Evolutionary conservation across 2,797 vertebrate genomes (phyloP), one percentile per base, ranked within the genome.

Genomic region (Chelonia mydas): DNA sequence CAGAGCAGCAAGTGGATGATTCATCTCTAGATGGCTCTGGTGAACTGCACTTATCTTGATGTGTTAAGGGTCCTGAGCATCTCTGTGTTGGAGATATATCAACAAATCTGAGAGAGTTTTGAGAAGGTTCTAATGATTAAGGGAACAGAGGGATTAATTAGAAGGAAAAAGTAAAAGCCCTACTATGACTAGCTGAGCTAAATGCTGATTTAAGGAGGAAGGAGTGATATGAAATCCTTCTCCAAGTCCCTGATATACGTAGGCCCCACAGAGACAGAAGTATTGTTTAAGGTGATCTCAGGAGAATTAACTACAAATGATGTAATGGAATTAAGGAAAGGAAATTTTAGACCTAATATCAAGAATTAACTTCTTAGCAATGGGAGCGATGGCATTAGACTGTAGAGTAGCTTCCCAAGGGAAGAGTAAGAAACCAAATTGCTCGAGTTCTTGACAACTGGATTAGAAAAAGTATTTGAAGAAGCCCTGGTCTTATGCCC

Each of bases 1-100:
- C 93, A 95, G 94, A 95, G 86, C 47, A 90, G 82, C 94, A 89
- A 96, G 95, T 93, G 80, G 87, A 92, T 95, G 96, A 94, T 94
- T 96, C 47, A 84, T 94, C 87, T 94, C n/a, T 88, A 83, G 86
- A 92, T 77, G 88, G 5, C 93, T 86, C 84, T 92, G 84, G 87
- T 95, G 93, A 93, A 45, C 57, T 94, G 45, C 76, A 94, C 49
- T 74, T 93, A 92, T 57, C 91, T 28, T 83, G 90, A 96, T 87
- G 41, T 83, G 37, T 86, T 94, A 90, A 65, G 88, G 89, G 37
- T 59, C 86, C 93, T 65, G 92, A 89, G 94, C 94, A 93, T 54
- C 65, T 51, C 57, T 72, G 93, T 88, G 83, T 37, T 61, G 72
- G 90, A 94, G 92, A 95, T 95, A 81, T 85, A 86, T 95, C 94